Base-by-base conservation (phyloP, 2,797 vertebrate species). In the Moxostoma hubbsi region DNA sequence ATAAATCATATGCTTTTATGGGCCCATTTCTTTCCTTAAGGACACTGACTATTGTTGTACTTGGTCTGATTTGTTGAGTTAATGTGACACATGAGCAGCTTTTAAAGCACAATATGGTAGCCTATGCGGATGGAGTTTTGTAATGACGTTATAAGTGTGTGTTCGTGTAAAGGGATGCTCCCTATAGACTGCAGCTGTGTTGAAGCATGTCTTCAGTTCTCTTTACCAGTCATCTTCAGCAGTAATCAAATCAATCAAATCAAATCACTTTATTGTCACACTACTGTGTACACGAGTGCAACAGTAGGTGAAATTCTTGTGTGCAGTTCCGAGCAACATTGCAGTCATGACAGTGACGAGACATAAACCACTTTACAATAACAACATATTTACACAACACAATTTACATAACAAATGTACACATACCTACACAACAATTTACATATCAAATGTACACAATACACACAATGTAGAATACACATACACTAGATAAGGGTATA, bases 81-180 rank as follows among this genome's bases (percentile, higher is more conserved):
- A 63, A 63, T 70, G 76, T 78, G 76, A 78, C 67, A 71, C 58
- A 78, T 71, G 76, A 78, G 67, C 67, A 78, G 58, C 76, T 78
- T 78, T 71, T 63, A 71, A 71, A 55, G 66, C 57, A n/a, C 15
- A 12, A 53, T 71, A 36, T 54, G 58, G 66, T 51, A 24, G 24
- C 24, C 24, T 24, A 68, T 74, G 71, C 7, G 57, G 68, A 47
- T 69, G 15, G 12, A 66, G 59, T 51, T 66, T 65, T 57, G 43
- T 49, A 66, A 67, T 73, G 18, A 59, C 36, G 36, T 24, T 24
- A 24, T 24, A 1, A 24, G 36, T 81, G 24, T 24, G 47, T 64
- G 49, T 18, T 54, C 13, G 63, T 54, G 16, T 62, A 49, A 18
- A 65, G 36, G 49, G n/a, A 54, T 47, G 12, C 7, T 79, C 50